Evolutionary conservation across 2,888 invertebrate species (phyloP), one percentile per base, ranked within the genome.

Genomic region (Eupeodes luniger): DNA sequence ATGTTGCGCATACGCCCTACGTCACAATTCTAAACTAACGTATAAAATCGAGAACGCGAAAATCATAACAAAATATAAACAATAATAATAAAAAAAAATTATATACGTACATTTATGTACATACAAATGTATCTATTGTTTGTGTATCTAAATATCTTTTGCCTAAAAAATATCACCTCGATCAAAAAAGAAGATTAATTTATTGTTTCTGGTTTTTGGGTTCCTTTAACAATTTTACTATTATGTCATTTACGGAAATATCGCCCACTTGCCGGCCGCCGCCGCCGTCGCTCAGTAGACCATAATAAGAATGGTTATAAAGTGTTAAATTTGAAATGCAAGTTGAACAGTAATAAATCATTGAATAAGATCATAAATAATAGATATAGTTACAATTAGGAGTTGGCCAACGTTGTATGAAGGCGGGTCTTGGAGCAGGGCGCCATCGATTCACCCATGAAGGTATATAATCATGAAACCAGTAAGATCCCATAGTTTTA

Each of bases 401-500:
- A 70, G 85, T 69, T 59, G 49, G 85, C 85, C 85, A 88, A 36
- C 88, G 88, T 36, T 78, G 10, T 16, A 75, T 81, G 7, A 55
- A 40, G 59, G 59, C n/a, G 7, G 81, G 88, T 51, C 19, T 85
- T 10, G 90, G 76, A 14, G 91, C 91, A 5, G 90, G 91, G 91
- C 91, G 92, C 91, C 91, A 93, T 69, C 93, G 91, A 79, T 93
- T 91, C 10, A 92, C 80, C 93, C 93, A 93, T 77, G 79, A 81
- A 36, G 93, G 93, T 14, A 93, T 87, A 84, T 92, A 92, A 59
- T 89, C 91, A 10, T 91, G 81, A 90, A 92, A 92, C 93, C 92
- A 93, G 82, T 90, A 89, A 77, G 81, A 81, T 57, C 80, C 80
- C 87, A 88, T 88, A n/a, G 55, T 72, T 51, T 4, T 59, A n/a